A percentile compares a stretch with the other conserved stretches of the same genome.
phyloP scores from a whole-genome alignment of 2,888 invertebrate genomes.

The Polydrusus pterygomalis region DNA sequence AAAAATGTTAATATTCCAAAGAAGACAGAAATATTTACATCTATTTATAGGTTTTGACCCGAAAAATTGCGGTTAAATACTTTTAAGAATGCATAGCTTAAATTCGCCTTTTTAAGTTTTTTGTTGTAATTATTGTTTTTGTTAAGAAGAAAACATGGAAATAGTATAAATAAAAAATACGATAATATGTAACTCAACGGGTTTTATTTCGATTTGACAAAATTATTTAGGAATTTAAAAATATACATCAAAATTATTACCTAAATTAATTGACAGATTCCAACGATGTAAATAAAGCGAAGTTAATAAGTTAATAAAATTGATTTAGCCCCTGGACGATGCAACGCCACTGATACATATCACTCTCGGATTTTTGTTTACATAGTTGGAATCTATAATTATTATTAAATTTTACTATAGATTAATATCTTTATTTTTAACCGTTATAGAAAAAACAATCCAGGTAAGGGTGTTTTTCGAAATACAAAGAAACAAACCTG shows the following conservation, averaged over 20 bases:
- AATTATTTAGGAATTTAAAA: neutral
- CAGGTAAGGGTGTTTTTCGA: too few species aligned
- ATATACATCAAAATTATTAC: neutral
- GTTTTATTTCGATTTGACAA: conserved; percentile 20
- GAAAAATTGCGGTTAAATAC: neutral
- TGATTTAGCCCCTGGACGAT: too few species aligned
- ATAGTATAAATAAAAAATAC: conserved; percentile 24
- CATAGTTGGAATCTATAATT: too few species aligned
- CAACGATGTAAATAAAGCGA: too few species aligned
- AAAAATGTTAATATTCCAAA: conserved; percentile 27
- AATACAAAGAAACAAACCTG: too few species aligned
- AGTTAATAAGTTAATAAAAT: too few species aligned
- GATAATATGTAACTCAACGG: neutral
- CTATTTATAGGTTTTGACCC: conserved; percentile 10
- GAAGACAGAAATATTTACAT: neutral
- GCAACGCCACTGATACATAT: too few species aligned
- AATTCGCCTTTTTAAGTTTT: conserved; percentile 9
- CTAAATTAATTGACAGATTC: too few species aligned
- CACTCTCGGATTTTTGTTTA: too few species aligned
- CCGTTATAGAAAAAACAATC: too few species aligned
- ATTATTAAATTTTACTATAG: too few species aligned
- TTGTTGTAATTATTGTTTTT: conserved; percentile 49
- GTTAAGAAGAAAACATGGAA: conserved; percentile 28
- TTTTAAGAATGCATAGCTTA: conserved; percentile 12
- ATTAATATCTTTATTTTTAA: too few species aligned